These are phyloP conservation scores for Nibea coibor DNA, from an alignment of 2,113 vertebrate genomes.

Conservation along the genomic window DNA sequence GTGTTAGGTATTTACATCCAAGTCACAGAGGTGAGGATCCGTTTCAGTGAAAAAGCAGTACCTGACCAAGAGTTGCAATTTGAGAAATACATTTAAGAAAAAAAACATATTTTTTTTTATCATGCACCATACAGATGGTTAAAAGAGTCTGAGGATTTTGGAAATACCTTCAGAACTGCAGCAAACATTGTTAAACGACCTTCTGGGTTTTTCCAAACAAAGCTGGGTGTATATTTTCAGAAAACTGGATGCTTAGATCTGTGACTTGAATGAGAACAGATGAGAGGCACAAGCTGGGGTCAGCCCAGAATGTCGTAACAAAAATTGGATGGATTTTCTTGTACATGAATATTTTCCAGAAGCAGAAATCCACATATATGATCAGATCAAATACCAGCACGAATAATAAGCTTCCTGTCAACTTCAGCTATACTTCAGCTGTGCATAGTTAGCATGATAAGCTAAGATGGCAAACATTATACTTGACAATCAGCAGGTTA, in stretches of 20 bases:
- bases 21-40: neutral
- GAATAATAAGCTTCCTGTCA: neutral
- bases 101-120: too few species aligned
- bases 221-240: neutral
- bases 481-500: neutral
- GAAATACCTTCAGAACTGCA: conserved; percentile 4
- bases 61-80: too few species aligned
- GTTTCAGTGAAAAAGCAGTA: neutral
- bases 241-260: neutral
- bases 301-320: neutral
- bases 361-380: neutral
- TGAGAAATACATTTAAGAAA: too few species aligned
- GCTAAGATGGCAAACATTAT: neutral
- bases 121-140: neutral
- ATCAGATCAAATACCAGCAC: neutral
- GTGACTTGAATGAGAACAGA: neutral
- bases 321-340: neutral
- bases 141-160: conserved; percentile 11
- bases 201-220: conserved; percentile 11
- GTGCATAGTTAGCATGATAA: neutral
- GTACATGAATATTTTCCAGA: neutral
- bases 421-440: neutral
- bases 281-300: neutral
- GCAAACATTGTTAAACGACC: neutral
- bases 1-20: conserved; percentile 1